Evolutionary conservation across 2,797 vertebrate species (phyloP), one percentile per base, ranked within the genome.

Genomic region (Orestias chungarensis): DNA sequence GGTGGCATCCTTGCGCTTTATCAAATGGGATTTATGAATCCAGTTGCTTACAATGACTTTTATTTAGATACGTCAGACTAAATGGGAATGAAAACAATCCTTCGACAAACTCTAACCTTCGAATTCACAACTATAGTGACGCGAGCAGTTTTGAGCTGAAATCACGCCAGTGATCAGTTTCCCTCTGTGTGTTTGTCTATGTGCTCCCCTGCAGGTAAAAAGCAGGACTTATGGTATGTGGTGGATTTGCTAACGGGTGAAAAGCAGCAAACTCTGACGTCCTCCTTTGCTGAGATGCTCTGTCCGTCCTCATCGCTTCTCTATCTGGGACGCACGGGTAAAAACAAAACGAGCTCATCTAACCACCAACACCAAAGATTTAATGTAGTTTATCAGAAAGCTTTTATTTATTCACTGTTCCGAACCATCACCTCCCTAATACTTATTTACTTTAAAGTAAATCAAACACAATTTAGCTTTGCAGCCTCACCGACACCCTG

Each of bases 191-290:
- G 46, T 54, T 31, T 69, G 18, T 70, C 42, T 67, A 1, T 78
- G 38, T 83, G 64, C 47, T 70, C 14, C 0, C 57, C 25, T 70
- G 8, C 90, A 99, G 98, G 98, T 86, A 99, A 98, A 87, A 99
- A 99, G 89, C 98, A 99, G 88, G 98, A 99, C 83, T 91, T 98
- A 79, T 99, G 98, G 98, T 97, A 98, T 0, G 97, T 98, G 74
- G 93, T 99, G 29, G 98, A 99, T 90, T 94, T 98, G 66, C 80
- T 97, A 90, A 99, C 98, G 0, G 98, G 98, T 3, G 97, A 99
- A 93, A 99, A 99, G 71, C 96, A 99, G 86, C 97, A 99, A 78
- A 99, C 98, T 0, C 87, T 99, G 89, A 98, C 97, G 0, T 98
- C 98, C 0, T 95, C 97, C 25, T 98, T 97, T 68, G 96, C 97